Percentiles rank a stretch among this genome's conserved stretches.
These are phyloP conservation scores for Struthio camelus DNA, from an alignment of 2,113 vertebrate species.

Conservation along the genomic window DNA sequence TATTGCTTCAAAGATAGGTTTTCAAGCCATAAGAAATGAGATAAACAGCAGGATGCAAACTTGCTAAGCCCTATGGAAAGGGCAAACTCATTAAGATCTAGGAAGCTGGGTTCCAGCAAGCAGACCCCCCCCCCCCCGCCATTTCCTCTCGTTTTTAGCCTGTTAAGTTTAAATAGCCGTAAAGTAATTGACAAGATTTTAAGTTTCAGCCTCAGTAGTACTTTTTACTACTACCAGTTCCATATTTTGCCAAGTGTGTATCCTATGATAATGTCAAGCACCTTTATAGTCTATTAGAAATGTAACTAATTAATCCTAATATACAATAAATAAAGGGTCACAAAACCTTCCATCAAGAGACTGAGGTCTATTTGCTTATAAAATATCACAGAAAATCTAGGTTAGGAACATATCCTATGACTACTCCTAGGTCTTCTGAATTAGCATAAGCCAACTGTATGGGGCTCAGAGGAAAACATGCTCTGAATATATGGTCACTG, in stretches of 20 bases:
- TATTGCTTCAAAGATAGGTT: neutral
- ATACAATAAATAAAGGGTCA: neutral
- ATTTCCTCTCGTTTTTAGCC: neutral
- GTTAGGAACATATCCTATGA: neutral
- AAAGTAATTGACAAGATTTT: neutral
- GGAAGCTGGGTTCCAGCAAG: neutral
- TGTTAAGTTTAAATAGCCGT: neutral
- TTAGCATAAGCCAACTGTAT: neutral
- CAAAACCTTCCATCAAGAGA: neutral
- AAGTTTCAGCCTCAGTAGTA: neutral
- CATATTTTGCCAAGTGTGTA: neutral
- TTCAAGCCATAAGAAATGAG: neutral
- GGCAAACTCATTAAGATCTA: constrained; percentile 12
- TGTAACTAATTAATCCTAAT: neutral
- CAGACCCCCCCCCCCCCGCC: neutral
- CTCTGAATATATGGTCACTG: neutral
- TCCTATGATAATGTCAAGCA: neutral
- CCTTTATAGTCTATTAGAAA: neutral
- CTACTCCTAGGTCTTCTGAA: neutral
- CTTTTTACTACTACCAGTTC: neutral
- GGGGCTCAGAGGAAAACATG: neutral
- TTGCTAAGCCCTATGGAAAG: constrained; percentile 13
- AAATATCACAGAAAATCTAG: neutral
- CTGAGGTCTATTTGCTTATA: neutral
- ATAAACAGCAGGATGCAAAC: neutral